Conservation (phyloP, 2,113 vertebrate genomes). For the Platysteira castanea region DNA sequence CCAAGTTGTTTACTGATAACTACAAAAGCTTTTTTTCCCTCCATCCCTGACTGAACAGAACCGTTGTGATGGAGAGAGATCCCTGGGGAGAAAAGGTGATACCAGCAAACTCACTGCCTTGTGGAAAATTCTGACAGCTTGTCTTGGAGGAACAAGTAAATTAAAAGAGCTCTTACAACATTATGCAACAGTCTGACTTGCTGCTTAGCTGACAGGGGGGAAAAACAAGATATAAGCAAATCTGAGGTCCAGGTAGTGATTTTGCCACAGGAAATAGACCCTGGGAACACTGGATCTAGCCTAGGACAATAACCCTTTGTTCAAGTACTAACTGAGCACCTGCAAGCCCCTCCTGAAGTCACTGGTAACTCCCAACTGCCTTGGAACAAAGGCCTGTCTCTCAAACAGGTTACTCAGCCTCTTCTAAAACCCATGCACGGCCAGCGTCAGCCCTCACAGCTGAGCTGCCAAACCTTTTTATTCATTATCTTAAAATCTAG, state of each 20-base stretch:
- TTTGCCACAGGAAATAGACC: background rate
- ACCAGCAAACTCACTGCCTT: background rate
- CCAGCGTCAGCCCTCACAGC: background rate
- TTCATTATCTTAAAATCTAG: background rate
- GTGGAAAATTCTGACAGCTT: background rate
- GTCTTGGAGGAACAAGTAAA: background rate
- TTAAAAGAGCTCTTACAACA: background rate
- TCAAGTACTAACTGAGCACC: background rate
- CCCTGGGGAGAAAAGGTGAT: rapidly evolving
- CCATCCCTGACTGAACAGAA: background rate
- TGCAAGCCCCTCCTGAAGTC: background rate
- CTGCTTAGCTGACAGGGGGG: rapidly evolving
- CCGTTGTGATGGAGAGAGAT: background rate
- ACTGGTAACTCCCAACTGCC: background rate
- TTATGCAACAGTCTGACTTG: background rate
- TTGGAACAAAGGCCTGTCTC: background rate
- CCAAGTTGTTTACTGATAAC: background rate
- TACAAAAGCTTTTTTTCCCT: background rate
- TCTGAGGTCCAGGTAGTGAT: background rate
- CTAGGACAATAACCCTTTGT: background rate
- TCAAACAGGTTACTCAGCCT: background rate
- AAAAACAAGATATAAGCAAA: background rate
- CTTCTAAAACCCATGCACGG: background rate
- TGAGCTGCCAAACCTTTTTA: background rate
- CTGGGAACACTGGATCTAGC: background rate